These are phyloP conservation scores for Syritta pipiens DNA, from an alignment of 2,888 invertebrate genomes.

Conservation along the genomic window DNA sequence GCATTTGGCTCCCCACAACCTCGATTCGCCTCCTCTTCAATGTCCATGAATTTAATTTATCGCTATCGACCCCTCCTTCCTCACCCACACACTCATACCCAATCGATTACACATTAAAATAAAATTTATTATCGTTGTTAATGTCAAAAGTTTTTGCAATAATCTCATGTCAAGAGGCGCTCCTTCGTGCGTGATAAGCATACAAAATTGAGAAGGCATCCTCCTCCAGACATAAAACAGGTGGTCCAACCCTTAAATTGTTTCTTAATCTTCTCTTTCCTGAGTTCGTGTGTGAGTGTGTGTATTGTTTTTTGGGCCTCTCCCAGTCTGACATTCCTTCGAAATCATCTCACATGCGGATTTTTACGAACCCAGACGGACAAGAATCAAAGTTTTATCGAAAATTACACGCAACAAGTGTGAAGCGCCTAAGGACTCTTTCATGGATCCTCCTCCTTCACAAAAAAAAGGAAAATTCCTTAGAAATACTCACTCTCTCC, in stretches of 20 bases:
- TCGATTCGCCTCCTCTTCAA: slow-evolving; percentile 22
- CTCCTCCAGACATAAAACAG: slow-evolving; percentile 43
- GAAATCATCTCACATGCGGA: no score
- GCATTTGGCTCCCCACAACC: slow-evolving; percentile 1
- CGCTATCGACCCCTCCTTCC: slow-evolving; percentile 20
- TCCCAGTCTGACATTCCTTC: no score
- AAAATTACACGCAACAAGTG: slow-evolving; percentile 53
- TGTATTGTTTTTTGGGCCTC: no score
- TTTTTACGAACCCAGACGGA: no score
- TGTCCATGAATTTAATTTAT: slow-evolving; percentile 42
- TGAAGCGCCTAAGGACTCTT: slow-evolving; percentile 33
- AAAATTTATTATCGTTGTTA: slow-evolving; percentile 62
- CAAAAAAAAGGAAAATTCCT: no score
- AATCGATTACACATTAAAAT: slow-evolving; percentile 55
- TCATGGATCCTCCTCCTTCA: slow-evolving; percentile 5
- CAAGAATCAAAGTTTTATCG: no score
- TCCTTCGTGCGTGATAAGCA: slow-evolving; percentile 50
- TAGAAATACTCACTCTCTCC: no score
- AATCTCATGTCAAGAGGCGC: slow-evolving; percentile 58
- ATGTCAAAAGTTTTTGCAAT: slow-evolving; percentile 60
- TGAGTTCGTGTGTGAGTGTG: no score
- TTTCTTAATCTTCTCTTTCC: slow-evolving; percentile 46
- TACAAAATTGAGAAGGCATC: slow-evolving; percentile 24
- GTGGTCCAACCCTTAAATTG: slow-evolving; percentile 59
- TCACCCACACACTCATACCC: no score